Evolutionary conservation across 2,113 vertebrate genomes (phyloP), one percentile per base, ranked within the genome.

Genomic region (Ceyx cyanopectus): DNA sequence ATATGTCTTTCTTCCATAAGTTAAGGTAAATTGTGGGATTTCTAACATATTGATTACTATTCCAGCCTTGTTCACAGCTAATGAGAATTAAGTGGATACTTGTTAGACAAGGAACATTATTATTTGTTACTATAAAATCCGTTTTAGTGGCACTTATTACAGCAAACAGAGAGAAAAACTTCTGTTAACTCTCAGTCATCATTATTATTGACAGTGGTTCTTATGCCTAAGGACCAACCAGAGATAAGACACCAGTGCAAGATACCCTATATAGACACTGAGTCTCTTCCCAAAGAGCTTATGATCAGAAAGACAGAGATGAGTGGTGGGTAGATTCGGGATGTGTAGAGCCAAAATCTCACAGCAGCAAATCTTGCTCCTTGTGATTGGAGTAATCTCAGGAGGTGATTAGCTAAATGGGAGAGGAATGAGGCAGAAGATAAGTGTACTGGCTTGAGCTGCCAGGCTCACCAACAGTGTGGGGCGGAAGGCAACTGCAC

Each of bases 61-160:
- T 86, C 90, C 75, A 89, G 43, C 53, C 76, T 79, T 81, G 81
- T 83, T 88, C 56, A 86, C 80, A 88, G 69, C 51, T 83, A 96
- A 96, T 79, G 48, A 84, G 80, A 93, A 93, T 95, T 91, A 97
- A 96, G 91, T 91, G 75, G 77, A 76, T 95, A 63, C 51, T 92
- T 94, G 79, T 96, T 91, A 96, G 88, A 69, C 68, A 84, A 91
- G 84, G 45, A 95, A 69, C 61, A 86, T 86, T 82, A 63, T 92
- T 95, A 34, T 94, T 91, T 94, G 57, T 87, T 87, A 22, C 53
- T 78, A 89, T 68, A 77, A 74, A 94, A 94, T 95, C 46, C 48
- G 37, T 88, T 96, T 95, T 85, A 91, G 60, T 85, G 37, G 32
- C 50, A 56, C n/a, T 81, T 56, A 40, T 29, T 91, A 74, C 62